Conservation (phyloP, 2,797 vertebrate genomes). For the Moxostoma hubbsi region DNA sequence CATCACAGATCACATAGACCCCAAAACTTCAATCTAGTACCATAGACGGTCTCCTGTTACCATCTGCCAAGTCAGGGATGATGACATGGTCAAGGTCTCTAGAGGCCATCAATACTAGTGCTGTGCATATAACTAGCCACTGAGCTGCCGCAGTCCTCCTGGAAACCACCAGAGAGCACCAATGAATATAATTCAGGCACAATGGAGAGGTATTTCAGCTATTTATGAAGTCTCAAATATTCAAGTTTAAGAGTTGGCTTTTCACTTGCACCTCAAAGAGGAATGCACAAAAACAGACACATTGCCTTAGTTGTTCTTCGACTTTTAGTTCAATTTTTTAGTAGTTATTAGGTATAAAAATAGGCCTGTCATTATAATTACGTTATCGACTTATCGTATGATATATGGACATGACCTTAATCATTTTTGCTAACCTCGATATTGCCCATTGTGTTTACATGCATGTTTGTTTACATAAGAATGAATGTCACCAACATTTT, state of each 20-base stretch:
- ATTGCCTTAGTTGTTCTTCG: not conserved
- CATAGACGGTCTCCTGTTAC: slow-evolving; percentile 62
- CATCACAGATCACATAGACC: not conserved
- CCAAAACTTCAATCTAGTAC: slow-evolving; percentile 17
- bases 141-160: slow-evolving; percentile 72
- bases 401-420: no score
- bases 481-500: no score
- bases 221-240: slow-evolving; percentile 21
- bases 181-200: slow-evolving; percentile 41
- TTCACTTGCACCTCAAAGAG: not conserved
- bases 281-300: slow-evolving; percentile 5
- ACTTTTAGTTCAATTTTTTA: not conserved
- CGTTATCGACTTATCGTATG: no score
- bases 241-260: slow-evolving; percentile 23
- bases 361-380: no score
- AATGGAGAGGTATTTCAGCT: slow-evolving; percentile 5
- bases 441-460: no score
- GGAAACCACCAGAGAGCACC: slow-evolving; percentile 64
- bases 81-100: slow-evolving; percentile 73
- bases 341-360: not conserved
- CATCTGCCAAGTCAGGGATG: slow-evolving; percentile 75
- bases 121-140: slow-evolving; percentile 73
- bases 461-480: no score
- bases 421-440: no score
- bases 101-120: slow-evolving; percentile 63